Evolutionary conservation across 2,888 invertebrate species (phyloP), one percentile per base, ranked within the genome.

Genomic region (Sinopyrophorus schimmeli): DNA sequence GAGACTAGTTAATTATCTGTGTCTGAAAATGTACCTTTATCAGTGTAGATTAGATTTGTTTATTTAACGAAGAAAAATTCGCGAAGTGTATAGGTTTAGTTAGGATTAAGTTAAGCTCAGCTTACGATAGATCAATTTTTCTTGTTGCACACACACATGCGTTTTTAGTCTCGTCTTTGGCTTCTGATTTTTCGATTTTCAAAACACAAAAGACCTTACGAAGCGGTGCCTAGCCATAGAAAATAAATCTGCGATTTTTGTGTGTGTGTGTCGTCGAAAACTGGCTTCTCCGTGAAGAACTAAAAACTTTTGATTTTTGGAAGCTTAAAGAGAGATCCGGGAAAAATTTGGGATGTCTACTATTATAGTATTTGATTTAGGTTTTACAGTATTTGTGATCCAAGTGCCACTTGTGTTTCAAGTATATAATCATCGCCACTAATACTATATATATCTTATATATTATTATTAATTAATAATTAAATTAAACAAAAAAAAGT

Each of bases 321-420:
- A n/a, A n/a, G n/a, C n/a, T n/a, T n/a, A n/a, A n/a, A n/a, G n/a
- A n/a, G n/a, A n/a, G n/a, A n/a, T n/a, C n/a, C n/a, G n/a, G n/a
- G n/a, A n/a, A n/a, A n/a, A n/a, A n/a, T n/a, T n/a, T n/a, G n/a
- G n/a, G n/a, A n/a, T n/a, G n/a, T n/a, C n/a, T n/a, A n/a, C n/a
- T n/a, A n/a, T n/a, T 53, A 54, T 68, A 69, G 68, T 69, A 69
- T 70, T 70, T 70, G 65, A 68, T 59, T 80, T 80, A 81, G 81
- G 80, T 78, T 82, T 80, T 79, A 81, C 82, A 82, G 82, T 83
- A 82, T 83, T 83, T 83, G 83, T 83, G 83, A 84, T 83, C 80
- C 80, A 83, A 83, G 83, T 84, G 83, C 83, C 83, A 84, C 83
- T 83, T 83, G 82, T 82, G 81, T 82, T 83, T 82, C 80, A 82